phyloP scores from a whole-genome alignment of 2,888 invertebrate species.

The Leptinotarsa peninsularis region DNA sequence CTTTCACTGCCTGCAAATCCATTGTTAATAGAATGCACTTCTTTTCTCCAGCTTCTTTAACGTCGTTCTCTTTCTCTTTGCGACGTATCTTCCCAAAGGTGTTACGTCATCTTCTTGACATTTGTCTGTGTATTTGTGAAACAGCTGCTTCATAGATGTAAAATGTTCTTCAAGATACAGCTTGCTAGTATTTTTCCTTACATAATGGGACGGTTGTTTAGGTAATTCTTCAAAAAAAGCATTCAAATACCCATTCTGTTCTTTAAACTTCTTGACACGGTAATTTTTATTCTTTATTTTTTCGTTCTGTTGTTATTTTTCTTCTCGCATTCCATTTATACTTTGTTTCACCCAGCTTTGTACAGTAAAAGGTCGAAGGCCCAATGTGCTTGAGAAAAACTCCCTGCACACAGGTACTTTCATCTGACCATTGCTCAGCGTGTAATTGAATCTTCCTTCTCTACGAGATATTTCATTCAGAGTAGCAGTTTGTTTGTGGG shows the following conservation, averaged over 20 bases:
- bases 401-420: constrained; percentile 27
- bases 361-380: constrained; percentile 32
- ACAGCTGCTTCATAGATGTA: constrained; percentile 27
- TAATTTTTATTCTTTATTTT: constrained; percentile 28
- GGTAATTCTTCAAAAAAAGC: constrained; percentile 27
- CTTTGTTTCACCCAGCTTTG: constrained; percentile 37
- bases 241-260: constrained; percentile 29
- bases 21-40: constrained; percentile 14
- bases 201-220: constrained; percentile 29
- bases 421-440: constrained; percentile 19
- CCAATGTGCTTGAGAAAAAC: constrained; percentile 30
- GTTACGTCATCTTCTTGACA: constrained; percentile 25
- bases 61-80: constrained; percentile 17
- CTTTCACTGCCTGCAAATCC: constrained; percentile 21
- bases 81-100: constrained; percentile 22
- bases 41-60: constrained; percentile 14
- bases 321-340: constrained; percentile 31
- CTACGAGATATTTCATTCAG: constrained; percentile 25
- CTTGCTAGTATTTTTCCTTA: constrained; percentile 32
- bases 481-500: constrained; percentile 22
- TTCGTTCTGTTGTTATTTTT: constrained; percentile 10
- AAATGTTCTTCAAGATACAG: constrained; percentile 30
- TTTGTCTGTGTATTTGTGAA: constrained; percentile 23
- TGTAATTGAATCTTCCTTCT: constrained; percentile 25
- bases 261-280: constrained; percentile 26